phyloP scores from a whole-genome alignment of 2,797 vertebrate genomes.

The Rhyacichthys aspro region DNA sequence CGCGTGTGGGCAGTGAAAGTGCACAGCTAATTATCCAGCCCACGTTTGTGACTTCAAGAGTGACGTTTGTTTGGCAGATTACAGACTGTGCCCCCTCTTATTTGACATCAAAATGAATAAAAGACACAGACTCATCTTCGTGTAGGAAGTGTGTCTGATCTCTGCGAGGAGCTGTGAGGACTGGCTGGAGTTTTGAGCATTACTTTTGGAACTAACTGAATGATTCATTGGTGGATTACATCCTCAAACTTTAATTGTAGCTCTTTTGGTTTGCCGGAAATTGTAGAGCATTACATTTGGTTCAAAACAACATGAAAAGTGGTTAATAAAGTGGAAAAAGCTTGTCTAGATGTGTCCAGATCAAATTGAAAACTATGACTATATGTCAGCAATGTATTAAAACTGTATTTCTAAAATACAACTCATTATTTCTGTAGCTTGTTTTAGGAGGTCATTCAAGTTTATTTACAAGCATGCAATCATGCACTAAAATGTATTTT shows the following conservation, averaged over 20 bases:
- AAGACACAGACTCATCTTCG: conserved; percentile 23
- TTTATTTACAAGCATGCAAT: too few relatives aligned
- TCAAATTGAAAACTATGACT: neutral
- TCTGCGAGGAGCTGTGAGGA: conserved; percentile 10
- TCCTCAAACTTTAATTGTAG: conserved; percentile 4
- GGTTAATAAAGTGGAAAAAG: conserved; percentile 2
- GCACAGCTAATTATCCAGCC: conserved; percentile 27
- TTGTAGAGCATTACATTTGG: neutral
- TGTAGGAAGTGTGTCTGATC: conserved; percentile 17
- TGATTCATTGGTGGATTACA: conserved; percentile 1
- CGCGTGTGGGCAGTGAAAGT: conserved; percentile 52
- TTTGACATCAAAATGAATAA: conserved; percentile 24
- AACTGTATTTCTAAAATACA: neutral
- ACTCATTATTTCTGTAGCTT: too few relatives aligned
- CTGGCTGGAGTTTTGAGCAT: neutral
- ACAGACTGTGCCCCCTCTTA: conserved; percentile 4
- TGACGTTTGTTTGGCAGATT: conserved; percentile 20
- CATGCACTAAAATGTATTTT: too few relatives aligned
- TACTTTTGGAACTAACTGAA: neutral
- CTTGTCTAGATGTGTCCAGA: conserved; percentile 2
- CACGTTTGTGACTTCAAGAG: conserved; percentile 15
- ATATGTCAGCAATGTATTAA: neutral
- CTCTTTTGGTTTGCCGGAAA: neutral
- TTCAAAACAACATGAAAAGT: neutral
- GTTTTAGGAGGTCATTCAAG: too few relatives aligned